Conservation (phyloP, 1,140 invertebrate genomes). For the Aphis craccivora region DNA sequence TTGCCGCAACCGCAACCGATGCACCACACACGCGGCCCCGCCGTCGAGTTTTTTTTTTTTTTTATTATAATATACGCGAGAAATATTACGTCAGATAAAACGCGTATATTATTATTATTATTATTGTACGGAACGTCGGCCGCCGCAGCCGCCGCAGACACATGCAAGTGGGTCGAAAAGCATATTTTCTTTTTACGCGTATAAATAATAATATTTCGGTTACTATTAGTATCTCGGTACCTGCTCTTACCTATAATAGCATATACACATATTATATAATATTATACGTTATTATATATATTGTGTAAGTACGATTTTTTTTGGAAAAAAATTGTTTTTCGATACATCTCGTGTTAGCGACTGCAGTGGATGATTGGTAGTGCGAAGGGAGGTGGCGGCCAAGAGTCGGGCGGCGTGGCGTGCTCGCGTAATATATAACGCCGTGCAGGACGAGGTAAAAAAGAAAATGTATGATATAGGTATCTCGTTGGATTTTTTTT, state of each 20-base stretch:
- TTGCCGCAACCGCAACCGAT: not conserved
- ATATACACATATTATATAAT: not conserved
- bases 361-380: not conserved
- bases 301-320: not conserved
- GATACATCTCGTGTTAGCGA: not conserved
- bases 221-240: not conserved
- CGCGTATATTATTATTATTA: conserved; percentile 18
- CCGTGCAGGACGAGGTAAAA: not conserved
- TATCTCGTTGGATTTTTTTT: not conserved
- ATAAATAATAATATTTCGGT: conserved; percentile 27
- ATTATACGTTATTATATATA: not conserved
- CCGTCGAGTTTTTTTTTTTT: conserved; percentile 1
- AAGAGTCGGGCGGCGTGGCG: not conserved
- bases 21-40: not conserved
- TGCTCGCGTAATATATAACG: not conserved
- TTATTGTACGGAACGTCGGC: not conserved
- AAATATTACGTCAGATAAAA: conserved; percentile 26
- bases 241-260: not conserved
- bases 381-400: not conserved
- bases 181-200: conserved; percentile 19
- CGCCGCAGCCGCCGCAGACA: not conserved
- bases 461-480: conserved; percentile 13
- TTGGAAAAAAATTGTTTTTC: not conserved
- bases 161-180: not conserved
- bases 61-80: conserved; percentile 20